These are phyloP conservation scores for Smittia aterrima DNA, from an alignment of 2,888 invertebrate genomes.

Conservation along the genomic window DNA sequence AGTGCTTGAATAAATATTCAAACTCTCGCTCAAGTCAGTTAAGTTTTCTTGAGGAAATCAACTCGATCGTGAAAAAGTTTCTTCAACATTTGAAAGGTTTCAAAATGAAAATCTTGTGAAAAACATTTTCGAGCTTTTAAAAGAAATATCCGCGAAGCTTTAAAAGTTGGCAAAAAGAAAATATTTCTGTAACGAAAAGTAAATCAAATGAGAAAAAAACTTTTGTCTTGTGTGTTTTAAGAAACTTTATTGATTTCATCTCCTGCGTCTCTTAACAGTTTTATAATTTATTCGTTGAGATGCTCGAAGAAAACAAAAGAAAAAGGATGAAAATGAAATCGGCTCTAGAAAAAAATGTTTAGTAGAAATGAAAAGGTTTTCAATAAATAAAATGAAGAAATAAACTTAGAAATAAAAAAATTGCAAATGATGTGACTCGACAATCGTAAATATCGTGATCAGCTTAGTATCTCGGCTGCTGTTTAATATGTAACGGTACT, in stretches of 20 bases:
- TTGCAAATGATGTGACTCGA: background rate
- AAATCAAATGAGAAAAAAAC: background rate
- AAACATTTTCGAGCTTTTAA: background rate
- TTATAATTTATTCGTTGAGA: too few relatives aligned
- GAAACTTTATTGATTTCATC: background rate
- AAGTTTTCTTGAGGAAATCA: background rate
- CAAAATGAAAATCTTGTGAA: too few relatives aligned
- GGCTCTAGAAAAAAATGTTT: background rate
- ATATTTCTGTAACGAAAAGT: too few relatives aligned
- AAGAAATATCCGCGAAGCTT: too few relatives aligned
- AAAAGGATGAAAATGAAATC: slow-evolving; percentile 1
- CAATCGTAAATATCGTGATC: background rate
- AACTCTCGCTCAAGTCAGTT: background rate
- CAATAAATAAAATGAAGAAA: background rate
- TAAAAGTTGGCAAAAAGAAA: too few relatives aligned
- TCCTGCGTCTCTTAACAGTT: too few relatives aligned
- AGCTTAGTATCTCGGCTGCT: background rate
- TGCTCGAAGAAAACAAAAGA: background rate
- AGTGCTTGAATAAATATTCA: background rate
- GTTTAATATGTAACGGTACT: background rate
- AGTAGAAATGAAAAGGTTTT: background rate
- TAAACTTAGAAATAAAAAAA: slow-evolving; percentile 7
- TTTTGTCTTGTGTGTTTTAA: background rate
- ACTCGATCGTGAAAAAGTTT: background rate
- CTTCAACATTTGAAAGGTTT: too few relatives aligned